Conservation (phyloP, 2,797 vertebrate species). For the Sebastes minor region DNA sequence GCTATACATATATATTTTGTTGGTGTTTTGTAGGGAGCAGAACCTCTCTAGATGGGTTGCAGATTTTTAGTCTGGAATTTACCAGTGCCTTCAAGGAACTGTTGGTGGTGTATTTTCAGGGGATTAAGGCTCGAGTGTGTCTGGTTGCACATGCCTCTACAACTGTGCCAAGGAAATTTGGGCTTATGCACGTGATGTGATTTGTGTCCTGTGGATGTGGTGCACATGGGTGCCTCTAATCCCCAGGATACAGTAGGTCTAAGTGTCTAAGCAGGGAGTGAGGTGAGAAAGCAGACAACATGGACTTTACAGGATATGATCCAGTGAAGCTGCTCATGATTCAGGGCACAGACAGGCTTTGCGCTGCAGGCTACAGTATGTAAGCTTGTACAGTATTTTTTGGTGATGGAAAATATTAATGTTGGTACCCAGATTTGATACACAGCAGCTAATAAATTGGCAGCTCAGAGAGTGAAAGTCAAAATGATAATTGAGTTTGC, state of each 20-base stretch:
- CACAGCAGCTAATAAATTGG: neutral
- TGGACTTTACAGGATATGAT: slow-evolving; percentile 47
- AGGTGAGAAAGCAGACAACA: slow-evolving; percentile 24
- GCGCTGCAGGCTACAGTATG: neutral
- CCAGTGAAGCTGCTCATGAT: slow-evolving; percentile 33
- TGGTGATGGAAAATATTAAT: neutral
- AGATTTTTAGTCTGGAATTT: slow-evolving; percentile 7
- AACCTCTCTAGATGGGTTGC: neutral
- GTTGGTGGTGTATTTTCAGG: neutral
- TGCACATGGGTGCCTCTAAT: slow-evolving; percentile 44
- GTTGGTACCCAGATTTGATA: neutral
- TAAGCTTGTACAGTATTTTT: neutral
- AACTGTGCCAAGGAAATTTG: slow-evolving; percentile 10
- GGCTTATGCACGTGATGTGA: slow-evolving; percentile 7
- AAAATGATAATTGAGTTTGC: neutral
- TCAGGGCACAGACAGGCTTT: neutral
- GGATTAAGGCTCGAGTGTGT: slow-evolving; percentile 16
- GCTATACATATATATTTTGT: neutral
- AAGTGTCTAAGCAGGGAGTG: slow-evolving; percentile 29
- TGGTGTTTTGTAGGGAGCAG: neutral
- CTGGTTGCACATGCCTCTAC: slow-evolving; percentile 13
- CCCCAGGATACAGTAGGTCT: slow-evolving; percentile 29
- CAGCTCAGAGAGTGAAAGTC: neutral
- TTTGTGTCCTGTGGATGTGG: slow-evolving; percentile 19
- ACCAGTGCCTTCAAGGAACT: neutral